Evolutionary conservation across 2,888 invertebrate species (phyloP).

Genomic region (Stictocephala bisonia): DNA sequence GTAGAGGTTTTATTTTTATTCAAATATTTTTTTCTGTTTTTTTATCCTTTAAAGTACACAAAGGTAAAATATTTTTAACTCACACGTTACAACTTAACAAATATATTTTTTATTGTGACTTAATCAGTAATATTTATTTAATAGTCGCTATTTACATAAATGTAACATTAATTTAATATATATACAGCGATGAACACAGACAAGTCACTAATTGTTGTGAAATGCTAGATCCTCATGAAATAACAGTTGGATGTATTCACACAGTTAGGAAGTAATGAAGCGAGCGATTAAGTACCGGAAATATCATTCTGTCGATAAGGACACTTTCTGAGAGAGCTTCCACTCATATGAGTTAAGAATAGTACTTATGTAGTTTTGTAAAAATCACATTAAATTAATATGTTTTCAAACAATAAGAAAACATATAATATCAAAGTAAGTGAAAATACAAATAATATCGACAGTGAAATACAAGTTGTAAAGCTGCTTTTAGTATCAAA

Average conservation of each 20-base stretch:
- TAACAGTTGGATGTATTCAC: constrained; percentile 24
- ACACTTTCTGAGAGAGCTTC: constrained; percentile 36
- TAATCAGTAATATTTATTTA: constrained; percentile 46
- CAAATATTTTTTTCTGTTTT: constrained; percentile 50
- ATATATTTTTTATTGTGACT: constrained; percentile 52
- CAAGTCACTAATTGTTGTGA: constrained; percentile 52
- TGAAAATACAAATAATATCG: constrained; percentile 5
- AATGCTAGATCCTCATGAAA: constrained; percentile 41
- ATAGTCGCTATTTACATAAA: constrained; percentile 49
- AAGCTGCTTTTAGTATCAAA: constrained; percentile 4
- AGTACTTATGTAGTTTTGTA: neutral
- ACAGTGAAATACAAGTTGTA: neutral
- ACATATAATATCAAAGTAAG: too few relatives aligned
- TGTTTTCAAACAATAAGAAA: constrained; percentile 17
- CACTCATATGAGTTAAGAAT: constrained; percentile 23
- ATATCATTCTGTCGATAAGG: constrained; percentile 27
- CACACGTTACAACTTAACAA: constrained; percentile 55
- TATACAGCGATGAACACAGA: constrained; percentile 53
- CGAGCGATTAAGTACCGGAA: constrained; percentile 37
- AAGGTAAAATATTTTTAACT: constrained; percentile 54
- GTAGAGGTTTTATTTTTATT: constrained; percentile 52
- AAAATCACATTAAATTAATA: constrained; percentile 7
- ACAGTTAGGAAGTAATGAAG: neutral
- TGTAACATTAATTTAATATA: constrained; percentile 50
- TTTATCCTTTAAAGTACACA: constrained; percentile 52